These are phyloP conservation scores for Albula glossodonta DNA, from an alignment of 2,113 vertebrate genomes.

Conservation along the genomic window DNA sequence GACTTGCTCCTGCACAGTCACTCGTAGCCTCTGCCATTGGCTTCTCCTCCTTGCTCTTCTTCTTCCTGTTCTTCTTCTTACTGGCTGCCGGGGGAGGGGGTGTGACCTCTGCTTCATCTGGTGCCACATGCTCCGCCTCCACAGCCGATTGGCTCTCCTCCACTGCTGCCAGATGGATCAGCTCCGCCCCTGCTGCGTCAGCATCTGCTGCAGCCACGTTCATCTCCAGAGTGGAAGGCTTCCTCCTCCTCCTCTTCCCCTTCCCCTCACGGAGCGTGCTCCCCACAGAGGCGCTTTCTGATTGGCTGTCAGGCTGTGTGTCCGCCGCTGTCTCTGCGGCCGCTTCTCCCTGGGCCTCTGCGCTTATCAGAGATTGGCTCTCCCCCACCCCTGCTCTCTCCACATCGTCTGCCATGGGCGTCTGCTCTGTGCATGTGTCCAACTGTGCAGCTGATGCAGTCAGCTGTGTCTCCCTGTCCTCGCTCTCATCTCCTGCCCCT, in stretches of 20 bases:
- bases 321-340: neutral
- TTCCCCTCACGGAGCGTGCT: neutral
- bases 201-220: neutral
- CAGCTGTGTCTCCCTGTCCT: neutral
- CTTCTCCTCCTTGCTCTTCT: constrained; percentile 11
- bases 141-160: neutral
- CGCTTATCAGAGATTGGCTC: neutral
- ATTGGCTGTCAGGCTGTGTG: neutral
- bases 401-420: neutral
- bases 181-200: neutral
- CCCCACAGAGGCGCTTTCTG: neutral
- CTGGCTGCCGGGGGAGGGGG: neutral
- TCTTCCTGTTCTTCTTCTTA: constrained; percentile 32
- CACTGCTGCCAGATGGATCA: neutral
- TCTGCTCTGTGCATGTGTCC: neutral
- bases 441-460: neutral
- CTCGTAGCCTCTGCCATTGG: neutral
- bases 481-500: neutral
- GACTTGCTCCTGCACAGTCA: neutral
- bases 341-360: neutral
- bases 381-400: neutral
- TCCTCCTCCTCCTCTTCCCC: constrained; percentile 7
- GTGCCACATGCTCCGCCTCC: neutral
- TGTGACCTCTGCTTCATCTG: neutral
- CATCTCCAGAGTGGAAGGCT: neutral